A percentile compares a stretch with the other conserved stretches of the same genome.
Conservation (phyloP, 2,113 vertebrate species). For the Poeciliopsis prolifica region DNA sequence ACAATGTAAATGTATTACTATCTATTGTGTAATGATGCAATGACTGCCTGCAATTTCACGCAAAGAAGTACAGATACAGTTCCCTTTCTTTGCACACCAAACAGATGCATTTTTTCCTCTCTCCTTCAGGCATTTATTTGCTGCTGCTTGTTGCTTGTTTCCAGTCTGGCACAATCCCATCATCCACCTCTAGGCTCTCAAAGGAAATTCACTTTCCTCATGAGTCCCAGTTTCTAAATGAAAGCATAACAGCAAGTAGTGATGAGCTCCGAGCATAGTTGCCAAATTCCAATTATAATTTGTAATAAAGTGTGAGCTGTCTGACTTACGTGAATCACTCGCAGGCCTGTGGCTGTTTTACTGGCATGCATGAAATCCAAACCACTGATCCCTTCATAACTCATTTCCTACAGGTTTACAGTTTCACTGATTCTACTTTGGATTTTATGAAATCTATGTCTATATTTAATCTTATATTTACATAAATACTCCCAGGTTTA, state of each 20-base stretch:
- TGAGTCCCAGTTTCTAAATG: background rate
- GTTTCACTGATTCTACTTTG: background rate
- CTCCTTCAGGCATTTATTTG: background rate
- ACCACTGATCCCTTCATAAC: background rate
- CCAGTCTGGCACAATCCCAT: background rate
- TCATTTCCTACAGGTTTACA: background rate
- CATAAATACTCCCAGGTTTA: background rate
- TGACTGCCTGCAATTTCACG: background rate
- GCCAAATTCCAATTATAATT: constrained; percentile 5
- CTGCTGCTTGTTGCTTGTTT: background rate
- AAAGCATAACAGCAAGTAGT: background rate
- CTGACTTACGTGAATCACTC: background rate
- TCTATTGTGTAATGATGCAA: background rate
- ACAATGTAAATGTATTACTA: background rate
- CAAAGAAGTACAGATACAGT: background rate
- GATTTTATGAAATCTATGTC: background rate
- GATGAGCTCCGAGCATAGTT: background rate
- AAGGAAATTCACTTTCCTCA: background rate
- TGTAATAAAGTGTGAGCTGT: background rate
- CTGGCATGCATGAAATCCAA: constrained; percentile 2
- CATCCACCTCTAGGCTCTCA: background rate
- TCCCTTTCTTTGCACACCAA: background rate
- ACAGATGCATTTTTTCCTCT: background rate
- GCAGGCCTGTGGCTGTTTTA: background rate
- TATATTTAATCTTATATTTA: background rate